These are phyloP conservation scores for human DNA, from an alignment of 2,113 vertebrate species.

Conservation along the genomic window DNA sequence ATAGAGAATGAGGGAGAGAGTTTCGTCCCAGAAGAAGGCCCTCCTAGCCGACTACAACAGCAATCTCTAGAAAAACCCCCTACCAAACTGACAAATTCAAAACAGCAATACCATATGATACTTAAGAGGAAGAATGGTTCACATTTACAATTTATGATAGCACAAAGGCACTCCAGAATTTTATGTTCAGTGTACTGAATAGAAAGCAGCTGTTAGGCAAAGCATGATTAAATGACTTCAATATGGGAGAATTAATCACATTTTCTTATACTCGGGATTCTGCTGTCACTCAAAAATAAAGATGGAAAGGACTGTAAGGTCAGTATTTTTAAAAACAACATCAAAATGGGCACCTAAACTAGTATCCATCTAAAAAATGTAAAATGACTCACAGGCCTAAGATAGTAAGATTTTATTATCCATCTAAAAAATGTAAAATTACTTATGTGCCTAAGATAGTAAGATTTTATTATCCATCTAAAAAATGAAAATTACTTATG, in stretches of 20 bases:
- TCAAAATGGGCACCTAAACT: slow-evolving; percentile 24
- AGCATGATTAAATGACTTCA: slow-evolving; percentile 69
- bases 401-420: not conserved
- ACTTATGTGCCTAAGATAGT: slow-evolving; percentile 25
- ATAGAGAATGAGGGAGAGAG: not conserved
- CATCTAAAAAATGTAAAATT: slow-evolving; percentile 38
- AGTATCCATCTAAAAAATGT: slow-evolving; percentile 21
- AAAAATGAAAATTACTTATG: slow-evolving; percentile 58
- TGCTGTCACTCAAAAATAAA: slow-evolving; percentile 52
- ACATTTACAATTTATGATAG: slow-evolving; percentile 63
- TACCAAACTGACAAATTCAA: slow-evolving; percentile 27
- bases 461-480: slow-evolving; percentile 24
- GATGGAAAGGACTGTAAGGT: not conserved
- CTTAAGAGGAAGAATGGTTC: slow-evolving; percentile 44
- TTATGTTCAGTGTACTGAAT: slow-evolving; percentile 67
- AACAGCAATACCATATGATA: not conserved
- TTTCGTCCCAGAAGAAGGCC: not conserved
- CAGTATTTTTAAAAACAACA: slow-evolving; percentile 27
- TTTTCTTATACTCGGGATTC: slow-evolving; percentile 48
- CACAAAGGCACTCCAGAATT: slow-evolving; percentile 62
- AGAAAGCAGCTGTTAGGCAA: slow-evolving; percentile 66
- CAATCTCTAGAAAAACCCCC: not conserved
- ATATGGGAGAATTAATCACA: slow-evolving; percentile 57
- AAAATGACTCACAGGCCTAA: slow-evolving; percentile 53
- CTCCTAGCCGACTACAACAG: not conserved